Base-by-base conservation (phyloP, 2,888 invertebrate genomes). In the Agrenia bidenticulata region DNA sequence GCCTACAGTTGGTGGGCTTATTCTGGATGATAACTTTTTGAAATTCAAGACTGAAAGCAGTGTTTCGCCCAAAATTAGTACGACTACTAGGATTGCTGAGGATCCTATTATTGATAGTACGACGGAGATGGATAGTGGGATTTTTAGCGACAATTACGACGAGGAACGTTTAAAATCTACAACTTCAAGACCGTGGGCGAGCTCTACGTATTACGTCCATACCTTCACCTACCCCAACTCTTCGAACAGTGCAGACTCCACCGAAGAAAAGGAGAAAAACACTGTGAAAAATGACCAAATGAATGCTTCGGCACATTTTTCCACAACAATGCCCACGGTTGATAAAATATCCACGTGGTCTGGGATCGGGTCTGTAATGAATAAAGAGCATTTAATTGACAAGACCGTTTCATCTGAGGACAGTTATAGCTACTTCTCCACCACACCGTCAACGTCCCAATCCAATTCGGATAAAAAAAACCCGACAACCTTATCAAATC, bases 101-200 rank as follows among this genome's bases (percentile, higher is more conserved):
- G 45, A 45, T 15, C 9, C 5, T 15, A 15, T 17, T 45, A 7
- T 32, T 32, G 45, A 45, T 39, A 21, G 21, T 9, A 57, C 56
- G 24, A 41, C 56, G 2, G 56, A 57, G 24, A 17, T 17, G 24
- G 55, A 32, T 17, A 19, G 7, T 49, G 13, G 19, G 51, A 11
- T 5, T 7, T 32, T 23, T 39, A 50, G 50, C 24, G 23, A 21
- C 2, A 41, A 53, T 24, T 42, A 64, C 32, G 58, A 63, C 24
- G 69, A 60, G 21, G 61, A 23, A 19, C 23, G 37, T 19, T 45
- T 49, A 23, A 61, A 41, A 24, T 2, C 19, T n/a, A 49, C 69
- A 2, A 75, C 73, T 2, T n/a, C 45, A 9, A 70, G 67, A 60
- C 76, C 76, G 2, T 75, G 75, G 76, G 76, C 76, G 1, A 67